phyloP scores from a whole-genome alignment of 2,888 invertebrate genomes.

The Machimus atricapillus region DNA sequence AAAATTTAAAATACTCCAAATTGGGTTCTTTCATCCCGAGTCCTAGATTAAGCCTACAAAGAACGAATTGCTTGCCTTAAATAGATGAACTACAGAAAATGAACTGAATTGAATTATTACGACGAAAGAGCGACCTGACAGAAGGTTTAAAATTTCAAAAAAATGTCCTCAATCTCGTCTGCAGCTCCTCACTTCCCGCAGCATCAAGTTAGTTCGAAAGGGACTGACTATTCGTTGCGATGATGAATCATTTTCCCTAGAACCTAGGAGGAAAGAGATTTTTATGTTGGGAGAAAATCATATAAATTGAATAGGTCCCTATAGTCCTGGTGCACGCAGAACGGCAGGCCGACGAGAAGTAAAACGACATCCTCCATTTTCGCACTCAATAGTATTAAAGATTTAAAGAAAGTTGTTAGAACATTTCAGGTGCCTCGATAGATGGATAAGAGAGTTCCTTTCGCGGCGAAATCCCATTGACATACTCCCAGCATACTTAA shows the following conservation, averaged over 20 bases:
- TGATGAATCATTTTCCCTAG: background rate
- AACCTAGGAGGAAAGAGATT: background rate
- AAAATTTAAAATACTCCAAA: background rate
- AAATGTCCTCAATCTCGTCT: background rate
- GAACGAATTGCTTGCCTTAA: background rate
- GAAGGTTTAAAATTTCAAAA: background rate
- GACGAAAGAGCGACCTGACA: background rate
- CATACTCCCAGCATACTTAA: constrained; percentile 17
- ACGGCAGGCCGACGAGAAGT: background rate
- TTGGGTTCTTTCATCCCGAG: background rate
- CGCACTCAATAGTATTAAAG: constrained; percentile 18
- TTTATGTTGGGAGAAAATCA: background rate
- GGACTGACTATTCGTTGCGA: background rate
- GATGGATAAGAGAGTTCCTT: constrained; percentile 1
- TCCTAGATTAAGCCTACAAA: background rate
- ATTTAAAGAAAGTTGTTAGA: background rate
- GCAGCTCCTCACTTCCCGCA: background rate
- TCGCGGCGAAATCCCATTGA: constrained; percentile 13
- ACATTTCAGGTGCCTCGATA: constrained; percentile 6
- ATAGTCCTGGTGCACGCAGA: background rate
- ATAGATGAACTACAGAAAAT: background rate
- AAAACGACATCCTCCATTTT: background rate
- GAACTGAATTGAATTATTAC: background rate
- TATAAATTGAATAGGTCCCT: background rate
- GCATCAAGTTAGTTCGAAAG: background rate